Evolutionary conservation across 2,888 invertebrate species (phyloP), one percentile per base, ranked within the genome.

Genomic region (Trachelus tabidus): DNA sequence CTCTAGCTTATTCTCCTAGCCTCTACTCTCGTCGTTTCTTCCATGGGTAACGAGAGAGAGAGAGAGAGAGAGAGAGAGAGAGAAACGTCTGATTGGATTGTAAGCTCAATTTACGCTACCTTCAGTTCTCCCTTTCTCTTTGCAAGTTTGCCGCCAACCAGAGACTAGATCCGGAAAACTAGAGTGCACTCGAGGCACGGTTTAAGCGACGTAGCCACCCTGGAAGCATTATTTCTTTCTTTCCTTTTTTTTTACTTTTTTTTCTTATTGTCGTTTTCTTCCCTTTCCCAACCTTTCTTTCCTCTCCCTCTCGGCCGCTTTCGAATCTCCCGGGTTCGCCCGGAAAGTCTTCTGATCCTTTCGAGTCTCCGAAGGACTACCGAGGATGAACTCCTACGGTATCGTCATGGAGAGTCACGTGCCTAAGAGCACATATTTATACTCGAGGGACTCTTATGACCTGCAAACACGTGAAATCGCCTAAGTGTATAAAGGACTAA

Each of bases 81-180:
- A 83, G 83, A 80, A 84, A 79, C 77, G 85, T 83, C 86, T 90
- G 90, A 90, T 90, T 90, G 90, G 88, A 90, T 90, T 90, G 90
- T 88, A 87, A 89, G 90, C 90, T 90, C 90, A 89, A 90, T 90
- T 89, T 90, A 87, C 88, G 87, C 86, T 86, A 82, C 85, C 87
- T 87, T 86, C 86, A 80, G 77, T 76, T 75, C 78, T 71, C 71
- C 68, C 75, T 77, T 78, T 79, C 76, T 78, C 78, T 77, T 81
- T 79, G 68, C 68, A 73, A 75, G 68, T 77, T 76, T 79, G 71
- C 78, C 74, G 78, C 56, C 79, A 75, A 77, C 79, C 79, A 76
- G 68, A 75, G 76, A 75, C 79, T 79, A 80, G 76, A 79, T 76
- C 76, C 76, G 73, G 80, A 77, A 68, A 75, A 76, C 76, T 73